Percentiles rank a stretch among this genome's conserved stretches.
Conservation (phyloP, 2,797 vertebrate species). For the Pempheris klunzingeri region DNA sequence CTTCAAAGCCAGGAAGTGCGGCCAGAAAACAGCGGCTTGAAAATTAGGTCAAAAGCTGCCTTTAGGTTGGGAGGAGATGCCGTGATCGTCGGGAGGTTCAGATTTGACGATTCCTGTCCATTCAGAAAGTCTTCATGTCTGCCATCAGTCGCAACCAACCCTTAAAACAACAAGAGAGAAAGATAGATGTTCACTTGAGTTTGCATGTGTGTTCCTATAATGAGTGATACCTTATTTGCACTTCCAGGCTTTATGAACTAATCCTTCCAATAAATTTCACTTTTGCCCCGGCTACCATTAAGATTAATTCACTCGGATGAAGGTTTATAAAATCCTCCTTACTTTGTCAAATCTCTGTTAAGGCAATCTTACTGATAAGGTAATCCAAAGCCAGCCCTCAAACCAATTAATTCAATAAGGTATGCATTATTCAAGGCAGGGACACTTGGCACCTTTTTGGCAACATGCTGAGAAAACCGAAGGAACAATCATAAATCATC, state of each 20-base stretch:
- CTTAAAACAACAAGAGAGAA: conserved; percentile 52
- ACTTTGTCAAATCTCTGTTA: conserved; percentile 38
- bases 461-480: conserved; percentile 21
- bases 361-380: conserved; percentile 32
- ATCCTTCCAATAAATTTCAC: conserved; percentile 15
- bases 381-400: conserved; percentile 39
- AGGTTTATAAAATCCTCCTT: conserved; percentile 24
- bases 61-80: conserved; percentile 33
- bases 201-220: neutral
- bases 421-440: conserved; percentile 20
- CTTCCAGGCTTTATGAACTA: conserved; percentile 2
- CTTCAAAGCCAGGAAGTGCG: conserved; percentile 84
- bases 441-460: conserved; percentile 25
- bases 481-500: conserved; percentile 2
- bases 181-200: conserved; percentile 5
- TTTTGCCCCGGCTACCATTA: conserved; percentile 13
- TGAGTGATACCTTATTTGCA: neutral
- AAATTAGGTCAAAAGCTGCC: conserved; percentile 53
- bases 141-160: conserved; percentile 26
- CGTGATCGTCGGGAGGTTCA: conserved; percentile 35
- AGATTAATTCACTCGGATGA: conserved; percentile 15
- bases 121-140: conserved; percentile 49
- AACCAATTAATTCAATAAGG: conserved; percentile 30
- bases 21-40: conserved; percentile 71
- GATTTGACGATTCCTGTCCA: conserved; percentile 41